A percentile compares a stretch with the other conserved stretches of the same genome.
phyloP scores from a whole-genome alignment of 1,140 invertebrate genomes.

The Asobara japonica region DNA sequence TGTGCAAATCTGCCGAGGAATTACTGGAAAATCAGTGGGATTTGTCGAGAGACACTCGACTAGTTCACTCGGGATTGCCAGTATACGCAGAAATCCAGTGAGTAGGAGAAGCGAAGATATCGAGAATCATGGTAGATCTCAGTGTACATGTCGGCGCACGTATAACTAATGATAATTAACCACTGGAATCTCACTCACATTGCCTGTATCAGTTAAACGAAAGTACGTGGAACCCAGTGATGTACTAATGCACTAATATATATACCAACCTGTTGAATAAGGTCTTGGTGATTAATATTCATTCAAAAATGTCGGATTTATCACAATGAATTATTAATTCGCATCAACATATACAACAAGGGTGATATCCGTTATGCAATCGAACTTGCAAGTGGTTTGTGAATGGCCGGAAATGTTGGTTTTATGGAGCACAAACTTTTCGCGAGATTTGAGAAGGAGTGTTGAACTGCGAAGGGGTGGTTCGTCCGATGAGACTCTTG shows the following conservation, averaged over 20 bases:
- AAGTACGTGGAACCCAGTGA: constrained; percentile 4
- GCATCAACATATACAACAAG: no score
- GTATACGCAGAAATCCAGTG: not conserved
- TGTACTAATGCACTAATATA: not conserved
- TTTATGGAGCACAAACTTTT: no score
- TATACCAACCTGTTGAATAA: constrained; percentile 16
- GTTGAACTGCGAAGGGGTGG: no score
- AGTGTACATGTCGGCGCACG: not conserved
- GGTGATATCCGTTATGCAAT: no score
- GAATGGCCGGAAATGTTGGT: no score
- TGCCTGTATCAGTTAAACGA: not conserved
- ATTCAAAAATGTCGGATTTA: not conserved
- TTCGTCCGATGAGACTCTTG: no score
- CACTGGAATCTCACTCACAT: not conserved
- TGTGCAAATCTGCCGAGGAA: not conserved
- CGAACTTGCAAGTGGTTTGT: no score
- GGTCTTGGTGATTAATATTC: not conserved
- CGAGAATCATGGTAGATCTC: not conserved
- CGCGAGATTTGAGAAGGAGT: no score
- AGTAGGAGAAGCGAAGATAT: not conserved
- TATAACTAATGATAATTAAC: not conserved
- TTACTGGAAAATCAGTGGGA: not conserved
- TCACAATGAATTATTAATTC: no score
- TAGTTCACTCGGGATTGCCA: not conserved
- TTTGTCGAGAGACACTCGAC: not conserved